Base-by-base conservation (phyloP, 1,140 invertebrate genomes). In the Diuraphis noxia region DNA sequence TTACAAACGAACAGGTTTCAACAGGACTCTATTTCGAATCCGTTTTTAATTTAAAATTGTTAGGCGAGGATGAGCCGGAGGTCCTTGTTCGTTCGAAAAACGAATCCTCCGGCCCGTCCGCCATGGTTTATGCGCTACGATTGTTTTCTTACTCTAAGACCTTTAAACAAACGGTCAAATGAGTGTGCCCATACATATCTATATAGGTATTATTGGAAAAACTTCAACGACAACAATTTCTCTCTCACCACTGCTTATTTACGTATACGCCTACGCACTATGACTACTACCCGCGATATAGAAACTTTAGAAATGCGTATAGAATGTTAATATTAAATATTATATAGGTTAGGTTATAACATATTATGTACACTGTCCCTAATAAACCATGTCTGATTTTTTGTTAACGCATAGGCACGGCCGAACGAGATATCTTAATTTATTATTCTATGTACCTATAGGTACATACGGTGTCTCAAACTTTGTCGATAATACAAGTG, bases 31-130 rank as follows among this genome's bases (percentile, higher is more conserved):
- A 30, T 72, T 72, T 13, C 38, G 81, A 41, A 82, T 82, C 40
- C 81, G 81, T 82, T 41, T 82, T 41, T 82, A 82, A 82, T 82
- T 82, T 82, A 82, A n/a, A 25, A 38, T 81, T 81, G 72, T 79
- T 36, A 19, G 36, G 17, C 34, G 1, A n/a, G 13, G 56, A 72
- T 4, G 56, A 63, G 10, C 10, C 56, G 0, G 56, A 63, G 56
- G 13, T 63, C 30, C 56, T 63, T n/a, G 17, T n/a, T n/a, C 17
- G n/a, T 63, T 63, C 30, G 13, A n/a, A 72, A 72, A 72, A 72
- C n/a, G 30, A n/a, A 72, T 5, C 30, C 5, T n/a, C 30, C n/a
- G n/a, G 46, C 4, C n/a, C 56, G 5, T n/a, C 30, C 10, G 30
- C 30, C 56, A 4, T 25, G 52, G 52, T 25, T 6, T 30, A 30